Evolutionary conservation across 2,113 vertebrate genomes (phyloP).

Genomic region (Scatophagus argus): DNA sequence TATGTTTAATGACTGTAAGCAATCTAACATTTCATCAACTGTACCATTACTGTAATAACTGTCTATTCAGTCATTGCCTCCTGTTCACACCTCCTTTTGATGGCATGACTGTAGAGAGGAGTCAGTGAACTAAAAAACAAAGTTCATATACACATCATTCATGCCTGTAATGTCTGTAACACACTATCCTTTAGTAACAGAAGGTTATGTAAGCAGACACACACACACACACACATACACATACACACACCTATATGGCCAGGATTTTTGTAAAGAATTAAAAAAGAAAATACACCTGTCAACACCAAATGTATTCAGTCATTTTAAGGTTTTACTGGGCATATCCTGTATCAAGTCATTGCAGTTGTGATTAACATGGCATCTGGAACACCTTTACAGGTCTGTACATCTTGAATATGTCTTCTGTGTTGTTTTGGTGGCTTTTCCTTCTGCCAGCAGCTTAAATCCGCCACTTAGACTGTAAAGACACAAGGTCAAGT

Average conservation of each 20-base stretch:
- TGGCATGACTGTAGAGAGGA: conserved; percentile 11
- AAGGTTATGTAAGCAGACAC: background rate
- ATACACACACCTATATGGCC: background rate
- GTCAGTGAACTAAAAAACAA: conserved; percentile 25
- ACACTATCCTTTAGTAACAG: conserved; percentile 2
- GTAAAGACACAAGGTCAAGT: conserved; percentile 37
- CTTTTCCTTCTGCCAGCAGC: conserved; percentile 7
- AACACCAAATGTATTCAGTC: background rate
- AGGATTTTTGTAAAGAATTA: background rate
- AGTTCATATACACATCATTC: conserved; percentile 10
- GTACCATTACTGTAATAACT: background rate
- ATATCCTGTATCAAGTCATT: background rate
- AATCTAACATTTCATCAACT: background rate
- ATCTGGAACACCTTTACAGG: background rate
- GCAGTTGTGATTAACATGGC: background rate
- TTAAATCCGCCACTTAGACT: conserved; percentile 54
- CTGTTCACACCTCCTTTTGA: conserved; percentile 10
- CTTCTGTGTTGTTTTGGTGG: conserved; percentile 22
- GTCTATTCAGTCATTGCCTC: conserved; percentile 1
- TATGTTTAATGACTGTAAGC: conserved; percentile 21
- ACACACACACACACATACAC: background rate
- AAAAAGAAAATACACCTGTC: background rate
- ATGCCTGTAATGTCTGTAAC: conserved; percentile 7
- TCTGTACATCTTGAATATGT: conserved; percentile 10
- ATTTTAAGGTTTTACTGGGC: background rate